These are phyloP conservation scores for Sphecodes monilicornis DNA, from an alignment of 2,888 invertebrate species.

Conservation along the genomic window DNA sequence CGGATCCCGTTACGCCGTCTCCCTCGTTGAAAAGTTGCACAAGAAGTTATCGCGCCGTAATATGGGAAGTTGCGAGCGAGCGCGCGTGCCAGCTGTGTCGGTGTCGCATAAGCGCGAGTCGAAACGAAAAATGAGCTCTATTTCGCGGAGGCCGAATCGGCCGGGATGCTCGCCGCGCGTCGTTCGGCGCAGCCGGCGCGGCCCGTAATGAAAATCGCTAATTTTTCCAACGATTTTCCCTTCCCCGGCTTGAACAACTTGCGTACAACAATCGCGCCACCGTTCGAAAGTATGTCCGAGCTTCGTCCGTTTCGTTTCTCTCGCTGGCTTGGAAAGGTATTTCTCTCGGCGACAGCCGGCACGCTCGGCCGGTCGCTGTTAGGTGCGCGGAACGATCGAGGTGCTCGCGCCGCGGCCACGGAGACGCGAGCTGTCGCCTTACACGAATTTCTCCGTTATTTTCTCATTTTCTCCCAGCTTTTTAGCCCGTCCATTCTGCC, in stretches of 20 bases:
- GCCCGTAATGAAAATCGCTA: conserved; percentile 50
- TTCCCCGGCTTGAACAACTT: not conserved
- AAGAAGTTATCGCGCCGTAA: conserved; percentile 62
- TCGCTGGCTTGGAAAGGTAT: conserved; percentile 49
- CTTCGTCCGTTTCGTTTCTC: conserved; percentile 44
- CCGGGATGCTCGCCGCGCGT: not conserved
- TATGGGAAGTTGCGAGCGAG: conserved; percentile 36
- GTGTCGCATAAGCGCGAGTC: not conserved
- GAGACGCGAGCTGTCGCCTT: not conserved
- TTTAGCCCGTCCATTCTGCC: not conserved
- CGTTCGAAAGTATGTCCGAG: conserved; percentile 57
- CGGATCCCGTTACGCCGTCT: conserved; percentile 60
- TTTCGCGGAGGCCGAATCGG: not conserved
- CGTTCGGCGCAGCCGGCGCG: not conserved
- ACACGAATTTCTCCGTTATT: conserved; percentile 1
- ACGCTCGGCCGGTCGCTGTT: not conserved
- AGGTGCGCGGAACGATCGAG: conserved; percentile 27
- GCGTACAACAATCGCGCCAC: conserved; percentile 13
- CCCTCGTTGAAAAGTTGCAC: conserved; percentile 66
- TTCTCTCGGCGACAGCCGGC: not conserved
- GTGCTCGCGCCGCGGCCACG: conserved; percentile 31
- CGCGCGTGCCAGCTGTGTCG: conserved; percentile 49
- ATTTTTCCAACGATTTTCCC: conserved; percentile 25
- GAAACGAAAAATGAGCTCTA: conserved; percentile 7
- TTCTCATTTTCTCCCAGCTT: not conserved